Evolutionary conservation across 2,888 invertebrate genomes (phyloP).

Genomic region (Phengaris alcon): DNA sequence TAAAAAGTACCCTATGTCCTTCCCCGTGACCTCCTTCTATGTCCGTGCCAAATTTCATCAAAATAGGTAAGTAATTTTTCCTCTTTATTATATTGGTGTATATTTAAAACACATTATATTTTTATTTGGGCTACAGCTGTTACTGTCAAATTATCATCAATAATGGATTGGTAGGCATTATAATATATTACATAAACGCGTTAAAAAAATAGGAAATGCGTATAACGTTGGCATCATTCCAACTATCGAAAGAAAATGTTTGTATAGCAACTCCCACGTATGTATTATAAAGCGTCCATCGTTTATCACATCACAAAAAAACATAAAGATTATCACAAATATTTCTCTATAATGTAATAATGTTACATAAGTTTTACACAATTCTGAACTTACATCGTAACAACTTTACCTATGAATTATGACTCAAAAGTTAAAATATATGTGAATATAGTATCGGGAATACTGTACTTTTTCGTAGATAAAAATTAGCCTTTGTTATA

Average conservation of each 20-base stretch:
- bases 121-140: neutral
- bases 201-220: constrained; percentile 18
- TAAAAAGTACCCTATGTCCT: no score
- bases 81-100: no score
- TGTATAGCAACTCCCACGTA: constrained; percentile 43
- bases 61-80: no score
- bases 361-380: constrained; percentile 8
- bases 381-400: neutral
- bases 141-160: constrained; percentile 17
- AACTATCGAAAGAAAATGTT: constrained; percentile 41
- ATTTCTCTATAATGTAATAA: neutral
- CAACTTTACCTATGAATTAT: no score
- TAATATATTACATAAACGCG: constrained; percentile 20
- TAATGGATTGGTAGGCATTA: constrained; percentile 6
- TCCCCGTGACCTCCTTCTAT: no score
- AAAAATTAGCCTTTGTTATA: no score
- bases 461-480: no score
- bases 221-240: neutral
- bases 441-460: no score
- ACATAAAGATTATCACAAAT: constrained; percentile 32
- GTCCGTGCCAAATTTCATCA: no score
- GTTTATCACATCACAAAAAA: constrained; percentile 39
- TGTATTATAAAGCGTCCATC: constrained; percentile 40
- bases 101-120: neutral
- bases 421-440: no score